Base-by-base conservation (phyloP, 2,888 invertebrate species). In the Campoletis raptor region DNA sequence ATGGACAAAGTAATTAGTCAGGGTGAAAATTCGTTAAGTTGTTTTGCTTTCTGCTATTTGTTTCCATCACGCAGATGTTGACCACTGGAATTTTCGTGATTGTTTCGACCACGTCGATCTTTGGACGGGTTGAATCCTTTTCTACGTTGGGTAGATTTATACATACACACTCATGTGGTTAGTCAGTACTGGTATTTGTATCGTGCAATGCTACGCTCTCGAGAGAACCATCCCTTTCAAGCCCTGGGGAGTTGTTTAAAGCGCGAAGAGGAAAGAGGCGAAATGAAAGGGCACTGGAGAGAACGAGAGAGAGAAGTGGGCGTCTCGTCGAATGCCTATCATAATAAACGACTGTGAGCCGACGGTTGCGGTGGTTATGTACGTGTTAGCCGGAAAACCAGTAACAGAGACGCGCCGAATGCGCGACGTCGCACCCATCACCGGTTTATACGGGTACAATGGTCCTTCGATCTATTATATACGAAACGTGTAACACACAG, bases 261-360 rank as follows among this genome's bases (percentile, higher is more conserved):
- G 85, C 69, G 81, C 82, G 54, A 37, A 52, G n/a, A 12, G 54
- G 73, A 54, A n/a, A 52, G 52, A 54, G 73, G 7, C 30, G 0
- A 52, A 10, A 52, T 82, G 52, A 48, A 48, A 69, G 45, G 73
- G 69, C 78, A 81, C 79, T 80, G 70, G 30, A 48, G 36, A 18
- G 9, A 70, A 18, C 15, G 74, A 45, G 81, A 54, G 67, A 67
- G 57, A 40, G 45, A 42, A 67, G 52, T 78, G 66, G 30, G 54
- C 83, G 83, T 74, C 83, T 88, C 82, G 80, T 70, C 82, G 81
- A 73, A 81, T 79, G 85, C 85, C 88, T 88, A 88, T 89, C 88
- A 88, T 88, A 88, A 89, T 86, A 87, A 88, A 89, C 85, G 83
- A 89, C 89, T 87, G 83, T 67, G 87, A 72, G 79, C 61, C 21